phyloP scores from a whole-genome alignment of 2,113 vertebrate genomes.

The Zosterops japonicus region DNA sequence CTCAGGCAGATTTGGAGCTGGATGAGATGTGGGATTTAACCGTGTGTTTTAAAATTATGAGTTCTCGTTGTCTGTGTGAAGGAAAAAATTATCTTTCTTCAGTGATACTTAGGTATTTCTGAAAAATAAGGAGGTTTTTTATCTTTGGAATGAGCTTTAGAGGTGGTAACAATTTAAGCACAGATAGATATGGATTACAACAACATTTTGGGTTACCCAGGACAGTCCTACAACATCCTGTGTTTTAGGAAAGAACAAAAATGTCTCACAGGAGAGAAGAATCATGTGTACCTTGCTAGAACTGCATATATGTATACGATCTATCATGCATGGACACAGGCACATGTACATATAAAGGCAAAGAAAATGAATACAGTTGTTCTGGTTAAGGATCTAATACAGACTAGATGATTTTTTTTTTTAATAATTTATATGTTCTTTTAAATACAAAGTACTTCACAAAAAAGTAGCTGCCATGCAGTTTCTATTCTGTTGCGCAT shows the following conservation, averaged over 20 bases:
- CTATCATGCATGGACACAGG: not conserved
- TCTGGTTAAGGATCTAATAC: not conserved
- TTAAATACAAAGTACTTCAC: not conserved
- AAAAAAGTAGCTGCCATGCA: not conserved
- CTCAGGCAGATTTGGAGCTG: not conserved
- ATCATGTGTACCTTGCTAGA: accelerated
- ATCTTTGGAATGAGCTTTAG: not conserved
- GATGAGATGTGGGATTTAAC: not conserved
- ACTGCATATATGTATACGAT: not conserved
- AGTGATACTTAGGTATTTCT: not conserved
- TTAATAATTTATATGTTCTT: not conserved
- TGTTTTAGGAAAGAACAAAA: not conserved
- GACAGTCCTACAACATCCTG: not conserved
- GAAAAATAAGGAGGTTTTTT: not conserved
- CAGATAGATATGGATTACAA: not conserved
- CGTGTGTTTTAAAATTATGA: not conserved
- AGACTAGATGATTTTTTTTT: not conserved
- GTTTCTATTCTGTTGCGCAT: not conserved
- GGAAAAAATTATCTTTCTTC: not conserved
- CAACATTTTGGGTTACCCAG: not conserved
- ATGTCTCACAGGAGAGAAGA: not conserved
- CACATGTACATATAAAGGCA: not conserved
- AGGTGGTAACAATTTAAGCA: not conserved
- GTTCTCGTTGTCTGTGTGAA: not conserved
- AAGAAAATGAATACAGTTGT: not conserved